Conservation (phyloP, 2,797 vertebrate genomes). For the Ctenopoma multispine region DNA sequence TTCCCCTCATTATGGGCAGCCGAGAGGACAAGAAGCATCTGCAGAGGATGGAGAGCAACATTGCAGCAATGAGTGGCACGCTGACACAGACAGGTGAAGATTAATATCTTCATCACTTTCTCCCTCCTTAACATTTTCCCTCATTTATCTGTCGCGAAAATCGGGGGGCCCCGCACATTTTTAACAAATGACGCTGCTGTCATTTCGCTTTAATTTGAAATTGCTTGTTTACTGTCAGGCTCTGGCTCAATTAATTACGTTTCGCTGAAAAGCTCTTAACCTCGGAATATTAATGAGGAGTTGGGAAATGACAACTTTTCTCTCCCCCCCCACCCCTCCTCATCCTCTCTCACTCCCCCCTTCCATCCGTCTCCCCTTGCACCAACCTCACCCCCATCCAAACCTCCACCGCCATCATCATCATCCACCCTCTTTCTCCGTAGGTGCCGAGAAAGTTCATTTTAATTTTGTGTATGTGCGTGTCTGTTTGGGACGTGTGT, state of each 20-base stretch:
- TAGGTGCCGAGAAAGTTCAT: slow-evolving; percentile 97
- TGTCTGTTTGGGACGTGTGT: slow-evolving; percentile 56
- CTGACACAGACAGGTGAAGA: slow-evolving; percentile 99
- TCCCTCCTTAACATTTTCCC: slow-evolving; percentile 92
- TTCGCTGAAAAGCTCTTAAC: slow-evolving; percentile 99
- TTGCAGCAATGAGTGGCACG: slow-evolving; percentile 98
- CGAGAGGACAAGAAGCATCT: slow-evolving; percentile 98
- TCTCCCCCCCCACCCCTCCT: slow-evolving; percentile 49
- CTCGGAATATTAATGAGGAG: slow-evolving; percentile 99
- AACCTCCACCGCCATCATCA: slow-evolving; percentile 70
- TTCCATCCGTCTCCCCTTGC: slow-evolving; percentile 61
- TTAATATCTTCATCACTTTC: slow-evolving; percentile 99
- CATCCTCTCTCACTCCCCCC: slow-evolving; percentile 44
- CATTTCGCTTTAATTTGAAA: slow-evolving; percentile 99
- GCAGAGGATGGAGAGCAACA: slow-evolving; percentile 95
- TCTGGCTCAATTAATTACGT: slow-evolving; percentile 99
- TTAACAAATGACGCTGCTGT: slow-evolving; percentile 99
- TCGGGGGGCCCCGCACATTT: slow-evolving; percentile 90
- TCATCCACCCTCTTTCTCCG: slow-evolving; percentile 75
- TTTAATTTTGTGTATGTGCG: slow-evolving; percentile 90
- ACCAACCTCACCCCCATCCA: slow-evolving; percentile 67
- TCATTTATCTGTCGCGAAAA: slow-evolving; percentile 99
- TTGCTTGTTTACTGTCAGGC: slow-evolving; percentile 99
- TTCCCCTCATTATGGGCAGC: slow-evolving; percentile 95
- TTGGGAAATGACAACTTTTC: slow-evolving; percentile 97